Evolutionary conservation across 1,140 invertebrate species (phyloP).

Genomic region (Prorops nasuta): DNA sequence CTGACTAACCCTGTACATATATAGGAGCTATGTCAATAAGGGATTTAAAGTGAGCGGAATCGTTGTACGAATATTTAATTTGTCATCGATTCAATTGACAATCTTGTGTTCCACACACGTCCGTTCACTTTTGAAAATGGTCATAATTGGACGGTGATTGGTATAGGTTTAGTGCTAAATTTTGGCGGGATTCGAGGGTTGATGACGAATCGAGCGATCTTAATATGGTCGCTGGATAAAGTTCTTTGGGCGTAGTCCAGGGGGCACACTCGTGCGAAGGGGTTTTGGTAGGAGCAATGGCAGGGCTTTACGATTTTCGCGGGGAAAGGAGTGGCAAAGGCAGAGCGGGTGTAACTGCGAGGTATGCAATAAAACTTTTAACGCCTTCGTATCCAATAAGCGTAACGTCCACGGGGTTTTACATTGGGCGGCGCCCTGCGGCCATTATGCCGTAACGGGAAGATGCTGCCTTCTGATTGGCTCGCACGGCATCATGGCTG

Average conservation of each 20-base stretch:
- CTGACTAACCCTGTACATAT: too few relatives aligned
- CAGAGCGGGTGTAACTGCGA: constrained; percentile 44
- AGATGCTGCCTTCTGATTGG: constrained; percentile 38
- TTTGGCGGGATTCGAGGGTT: too few relatives aligned
- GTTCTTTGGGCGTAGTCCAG: constrained; percentile 37
- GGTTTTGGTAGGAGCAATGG: constrained; percentile 22
- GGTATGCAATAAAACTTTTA: constrained; percentile 50
- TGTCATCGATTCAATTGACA: too few relatives aligned
- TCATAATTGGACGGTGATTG: too few relatives aligned
- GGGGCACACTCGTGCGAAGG: constrained; percentile 32
- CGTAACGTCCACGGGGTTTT: constrained; percentile 36
- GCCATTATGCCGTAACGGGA: constrained; percentile 50
- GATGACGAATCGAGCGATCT: too few relatives aligned
- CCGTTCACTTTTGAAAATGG: too few relatives aligned
- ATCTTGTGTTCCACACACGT: too few relatives aligned
- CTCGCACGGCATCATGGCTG: constrained; percentile 46
- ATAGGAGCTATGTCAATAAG: too few relatives aligned
- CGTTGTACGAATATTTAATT: too few relatives aligned
- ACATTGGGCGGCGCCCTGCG: constrained; percentile 45
- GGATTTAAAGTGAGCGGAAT: too few relatives aligned
- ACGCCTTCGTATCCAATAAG: constrained; percentile 49
- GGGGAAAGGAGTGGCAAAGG: constrained; percentile 14
- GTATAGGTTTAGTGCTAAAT: too few relatives aligned
- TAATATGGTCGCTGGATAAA: too few relatives aligned
- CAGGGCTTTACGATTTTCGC: constrained; percentile 17